Evolutionary conservation across 2,113 vertebrate genomes (phyloP).

Genomic region (Indri indri): DNA sequence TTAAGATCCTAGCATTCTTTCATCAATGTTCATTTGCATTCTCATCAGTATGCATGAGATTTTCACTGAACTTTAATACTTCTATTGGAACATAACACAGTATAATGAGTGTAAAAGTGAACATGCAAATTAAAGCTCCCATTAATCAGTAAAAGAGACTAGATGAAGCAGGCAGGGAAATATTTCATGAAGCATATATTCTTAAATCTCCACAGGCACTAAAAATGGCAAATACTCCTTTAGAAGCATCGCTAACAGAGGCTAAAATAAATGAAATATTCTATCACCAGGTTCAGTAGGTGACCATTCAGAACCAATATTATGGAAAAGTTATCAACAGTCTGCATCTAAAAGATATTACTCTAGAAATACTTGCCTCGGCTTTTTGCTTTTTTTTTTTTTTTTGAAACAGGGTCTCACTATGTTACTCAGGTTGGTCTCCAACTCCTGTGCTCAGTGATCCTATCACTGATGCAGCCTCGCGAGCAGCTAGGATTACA

Average conservation of each 20-base stretch:
- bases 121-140: slow-evolving; percentile 90
- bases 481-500: too few species aligned
- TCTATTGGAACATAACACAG: slow-evolving; percentile 89
- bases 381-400: too few species aligned
- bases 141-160: slow-evolving; percentile 88
- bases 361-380: slow-evolving; percentile 22
- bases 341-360: slow-evolving; percentile 49
- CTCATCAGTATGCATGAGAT: slow-evolving; percentile 93
- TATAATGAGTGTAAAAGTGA: slow-evolving; percentile 90
- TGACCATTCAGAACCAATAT: slow-evolving; percentile 71
- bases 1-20: slow-evolving; percentile 84
- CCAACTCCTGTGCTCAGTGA: too few species aligned
- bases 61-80: slow-evolving; percentile 92
- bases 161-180: slow-evolving; percentile 72
- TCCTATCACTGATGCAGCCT: too few species aligned
- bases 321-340: slow-evolving; percentile 61
- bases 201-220: slow-evolving; percentile 60
- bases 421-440: background rate
- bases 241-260: slow-evolving; percentile 54
- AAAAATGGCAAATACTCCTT: slow-evolving; percentile 71
- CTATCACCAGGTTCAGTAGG: slow-evolving; percentile 60
- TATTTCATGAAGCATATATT: slow-evolving; percentile 19
- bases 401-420: too few species aligned
- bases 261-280: slow-evolving; percentile 64
- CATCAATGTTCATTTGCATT: slow-evolving; percentile 89